A percentile compares a stretch with the other conserved stretches of the same genome.
phyloP scores from a whole-genome alignment of 2,888 invertebrate genomes.

The Hydropsyche betteni region DNA sequence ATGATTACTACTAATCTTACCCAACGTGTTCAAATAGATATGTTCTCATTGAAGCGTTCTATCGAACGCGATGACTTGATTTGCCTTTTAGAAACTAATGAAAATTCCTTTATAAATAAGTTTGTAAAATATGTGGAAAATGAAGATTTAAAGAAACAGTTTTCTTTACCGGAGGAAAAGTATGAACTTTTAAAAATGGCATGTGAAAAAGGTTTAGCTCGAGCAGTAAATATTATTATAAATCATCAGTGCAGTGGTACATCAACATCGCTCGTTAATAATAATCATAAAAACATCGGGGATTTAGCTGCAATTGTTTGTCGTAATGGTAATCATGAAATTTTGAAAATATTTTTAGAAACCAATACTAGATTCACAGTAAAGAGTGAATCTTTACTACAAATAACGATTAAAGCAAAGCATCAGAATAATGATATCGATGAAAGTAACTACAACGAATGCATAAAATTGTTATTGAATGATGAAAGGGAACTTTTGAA shows the following conservation, averaged over 20 bases:
- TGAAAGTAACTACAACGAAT: slow-evolving; percentile 67
- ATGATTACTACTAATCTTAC: too few relatives aligned
- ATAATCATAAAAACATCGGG: slow-evolving; percentile 54
- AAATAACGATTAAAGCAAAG: slow-evolving; percentile 66
- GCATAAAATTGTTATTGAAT: slow-evolving; percentile 70
- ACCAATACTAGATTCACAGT: slow-evolving; percentile 62
- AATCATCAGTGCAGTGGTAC: slow-evolving; percentile 65
- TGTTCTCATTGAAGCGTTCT: too few relatives aligned
- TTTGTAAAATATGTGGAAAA: too few relatives aligned
- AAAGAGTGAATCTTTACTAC: slow-evolving; percentile 66
- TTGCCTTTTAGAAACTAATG: too few relatives aligned
- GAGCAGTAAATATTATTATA: slow-evolving; percentile 64
- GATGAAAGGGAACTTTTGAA: slow-evolving; percentile 67
- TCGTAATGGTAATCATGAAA: slow-evolving; percentile 66
- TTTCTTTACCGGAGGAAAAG: slow-evolving; percentile 60
- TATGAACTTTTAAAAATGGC: slow-evolving; percentile 64
- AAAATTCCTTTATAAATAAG: too few relatives aligned
- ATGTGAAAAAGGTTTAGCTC: slow-evolving; percentile 66
- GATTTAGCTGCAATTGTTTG: slow-evolving; percentile 70
- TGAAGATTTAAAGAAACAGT: too few relatives aligned
- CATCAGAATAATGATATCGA: slow-evolving; percentile 61
- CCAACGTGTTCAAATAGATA: too few relatives aligned
- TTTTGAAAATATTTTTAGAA: slow-evolving; percentile 65
- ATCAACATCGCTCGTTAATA: slow-evolving; percentile 62
- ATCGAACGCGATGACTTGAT: too few relatives aligned